These are phyloP conservation scores for Triplophysa bombifrons DNA, from an alignment of 2,797 vertebrate species.

Conservation along the genomic window DNA sequence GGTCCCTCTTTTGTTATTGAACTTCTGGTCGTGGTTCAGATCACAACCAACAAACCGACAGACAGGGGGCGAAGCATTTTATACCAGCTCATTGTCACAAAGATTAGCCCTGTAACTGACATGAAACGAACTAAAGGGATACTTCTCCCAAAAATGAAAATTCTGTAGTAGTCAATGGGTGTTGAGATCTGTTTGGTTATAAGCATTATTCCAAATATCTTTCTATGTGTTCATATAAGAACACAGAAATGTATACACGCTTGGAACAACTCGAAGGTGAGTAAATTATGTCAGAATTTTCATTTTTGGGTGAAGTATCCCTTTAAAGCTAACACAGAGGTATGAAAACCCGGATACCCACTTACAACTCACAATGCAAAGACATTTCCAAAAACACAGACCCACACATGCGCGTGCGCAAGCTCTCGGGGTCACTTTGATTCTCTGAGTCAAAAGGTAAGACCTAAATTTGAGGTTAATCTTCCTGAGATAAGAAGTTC, in stretches of 20 bases:
- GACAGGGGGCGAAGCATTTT: background rate
- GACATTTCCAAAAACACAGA: background rate
- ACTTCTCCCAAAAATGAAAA: too few species aligned
- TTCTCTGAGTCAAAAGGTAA: conserved; percentile 23
- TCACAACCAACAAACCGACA: background rate
- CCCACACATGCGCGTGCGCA: background rate
- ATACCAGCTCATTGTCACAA: conserved; percentile 23
- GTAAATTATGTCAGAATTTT: too few species aligned
- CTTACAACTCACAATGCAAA: conserved; percentile 10
- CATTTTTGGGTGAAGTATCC: too few species aligned
- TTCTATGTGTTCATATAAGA: too few species aligned
- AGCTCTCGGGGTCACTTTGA: background rate
- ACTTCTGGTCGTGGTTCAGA: background rate
- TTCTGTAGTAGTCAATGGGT: too few species aligned
- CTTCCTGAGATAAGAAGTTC: conserved; percentile 41
- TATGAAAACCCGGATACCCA: background rate
- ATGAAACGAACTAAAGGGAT: conserved; percentile 12
- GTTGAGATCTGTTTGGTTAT: too few species aligned
- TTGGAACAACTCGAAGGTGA: too few species aligned
- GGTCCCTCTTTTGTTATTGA: conserved; percentile 1
- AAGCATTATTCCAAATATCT: too few species aligned
- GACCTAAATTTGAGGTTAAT: conserved; percentile 49
- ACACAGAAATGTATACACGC: too few species aligned
- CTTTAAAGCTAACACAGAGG: background rate
- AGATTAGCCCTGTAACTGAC: conserved; percentile 2